phyloP scores from a whole-genome alignment of 1,140 invertebrate species.

The Popillia japonica region DNA sequence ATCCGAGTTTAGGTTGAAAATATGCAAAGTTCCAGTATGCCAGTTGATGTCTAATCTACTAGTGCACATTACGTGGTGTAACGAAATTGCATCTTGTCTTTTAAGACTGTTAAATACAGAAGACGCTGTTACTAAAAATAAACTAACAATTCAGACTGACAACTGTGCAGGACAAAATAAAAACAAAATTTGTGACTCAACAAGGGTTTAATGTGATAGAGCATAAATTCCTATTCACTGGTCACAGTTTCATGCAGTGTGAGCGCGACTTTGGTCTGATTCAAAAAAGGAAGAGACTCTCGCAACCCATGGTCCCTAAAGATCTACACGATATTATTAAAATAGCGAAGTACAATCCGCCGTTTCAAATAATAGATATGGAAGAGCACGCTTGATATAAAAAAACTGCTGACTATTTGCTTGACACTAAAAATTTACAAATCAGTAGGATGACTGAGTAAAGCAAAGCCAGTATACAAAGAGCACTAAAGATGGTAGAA shows the following conservation, averaged over 20 bases:
- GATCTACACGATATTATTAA: constrained; percentile 16
- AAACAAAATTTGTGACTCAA: constrained; percentile 21
- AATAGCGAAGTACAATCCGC: not conserved
- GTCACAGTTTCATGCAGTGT: constrained; percentile 40
- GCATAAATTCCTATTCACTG: constrained; percentile 41
- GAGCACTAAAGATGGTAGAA: too few relatives aligned
- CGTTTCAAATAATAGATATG: constrained; percentile 35
- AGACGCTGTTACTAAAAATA: too few relatives aligned
- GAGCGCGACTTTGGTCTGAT: constrained; percentile 44
- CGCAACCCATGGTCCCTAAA: not conserved
- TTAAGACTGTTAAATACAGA: too few relatives aligned
- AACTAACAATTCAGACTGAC: constrained; percentile 6
- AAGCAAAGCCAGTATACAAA: too few relatives aligned
- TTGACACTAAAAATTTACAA: too few relatives aligned
- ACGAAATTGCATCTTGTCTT: too few relatives aligned
- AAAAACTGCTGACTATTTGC: not conserved
- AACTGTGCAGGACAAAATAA: constrained; percentile 34
- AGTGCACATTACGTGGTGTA: too few relatives aligned
- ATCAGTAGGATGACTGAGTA: too few relatives aligned
- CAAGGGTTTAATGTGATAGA: constrained; percentile 29
- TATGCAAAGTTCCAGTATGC: too few relatives aligned
- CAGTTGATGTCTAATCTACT: too few relatives aligned
- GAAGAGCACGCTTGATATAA: constrained; percentile 12
- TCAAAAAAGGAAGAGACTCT: constrained; percentile 35
- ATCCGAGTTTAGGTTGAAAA: too few relatives aligned